Percentiles rank a stretch among this genome's conserved stretches.
Evolutionary conservation across 1,140 invertebrate genomes (phyloP).

Genomic region (Drosophila nebulosa): DNA sequence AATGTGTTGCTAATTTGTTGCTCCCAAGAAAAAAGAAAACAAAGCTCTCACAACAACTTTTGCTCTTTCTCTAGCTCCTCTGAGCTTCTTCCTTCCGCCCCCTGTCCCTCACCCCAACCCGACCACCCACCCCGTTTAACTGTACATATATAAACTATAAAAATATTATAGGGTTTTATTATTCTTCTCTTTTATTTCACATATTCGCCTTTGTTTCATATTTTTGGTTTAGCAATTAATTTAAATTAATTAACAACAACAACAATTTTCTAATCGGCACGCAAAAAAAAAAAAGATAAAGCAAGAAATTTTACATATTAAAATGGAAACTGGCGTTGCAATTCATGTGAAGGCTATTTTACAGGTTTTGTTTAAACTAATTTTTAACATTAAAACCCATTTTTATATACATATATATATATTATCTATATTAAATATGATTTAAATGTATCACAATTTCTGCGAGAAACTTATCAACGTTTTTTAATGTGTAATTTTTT

Average conservation of each 20-base stretch:
- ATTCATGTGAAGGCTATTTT: slow-evolving; percentile 76
- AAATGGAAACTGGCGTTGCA: slow-evolving; percentile 45
- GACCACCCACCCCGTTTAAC: not conserved
- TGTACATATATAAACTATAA: slow-evolving; percentile 8
- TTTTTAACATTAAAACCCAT: slow-evolving; percentile 57
- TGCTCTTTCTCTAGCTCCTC: slow-evolving; percentile 17
- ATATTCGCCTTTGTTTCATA: not conserved
- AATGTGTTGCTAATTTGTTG: slow-evolving; percentile 64
- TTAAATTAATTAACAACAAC: not conserved
- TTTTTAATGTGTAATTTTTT: slow-evolving; percentile 67
- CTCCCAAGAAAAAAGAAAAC: slow-evolving; percentile 7
- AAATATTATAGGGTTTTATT: not conserved
- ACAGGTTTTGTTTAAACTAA: slow-evolving; percentile 78
- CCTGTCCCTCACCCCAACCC: not conserved
- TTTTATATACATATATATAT: slow-evolving; percentile 38
- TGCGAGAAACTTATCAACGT: slow-evolving; percentile 34
- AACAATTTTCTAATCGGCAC: not conserved
- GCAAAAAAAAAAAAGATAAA: slow-evolving; percentile 38
- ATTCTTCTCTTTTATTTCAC: not conserved
- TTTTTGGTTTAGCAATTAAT: not conserved
- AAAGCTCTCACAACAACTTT: not conserved
- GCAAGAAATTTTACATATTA: not conserved
- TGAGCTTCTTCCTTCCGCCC: not conserved
- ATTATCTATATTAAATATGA: too few species aligned
- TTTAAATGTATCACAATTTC: slow-evolving; percentile 31